Base-by-base conservation (phyloP, 2,888 invertebrate genomes). In the Drosophila yooni region DNA sequence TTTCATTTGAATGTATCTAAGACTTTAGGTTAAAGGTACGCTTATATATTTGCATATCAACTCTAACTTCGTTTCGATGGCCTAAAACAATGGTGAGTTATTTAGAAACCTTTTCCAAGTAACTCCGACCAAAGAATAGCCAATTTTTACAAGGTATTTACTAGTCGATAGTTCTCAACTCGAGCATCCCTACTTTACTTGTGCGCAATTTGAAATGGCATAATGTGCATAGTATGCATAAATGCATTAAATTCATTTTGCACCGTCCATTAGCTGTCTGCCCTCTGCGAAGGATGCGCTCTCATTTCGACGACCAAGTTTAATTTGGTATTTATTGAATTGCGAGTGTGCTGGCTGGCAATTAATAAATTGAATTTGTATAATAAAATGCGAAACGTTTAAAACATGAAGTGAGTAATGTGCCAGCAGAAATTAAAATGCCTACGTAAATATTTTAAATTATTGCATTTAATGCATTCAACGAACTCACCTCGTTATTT, bases 401-500 rank as follows among this genome's bases (percentile, higher is more conserved):
- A 69, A 25, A 74, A 50, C 61, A 61, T 57, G 25, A n/a, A 25
- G 18, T 25, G 50, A 13, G 46, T 21, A 50, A 63, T 51, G 33
- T 13, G 15, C 29, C n/a, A 56, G 31, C 10, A 25, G 29, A 38
- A 33, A 58, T 50, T 48, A 31, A 57, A 68, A 33, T 29, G 21
- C 10, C 18, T 18, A 13, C 3, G 8, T 13, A 51, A 50, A 66
- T 57, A 34, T 13, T 3, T 59, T 36, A 33, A 34, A 31, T 18
- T 13, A 27, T 29, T 18, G 5, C n/a, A 43, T 27, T 51, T 33
- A 18, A 13, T 27, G 10, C 25, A 34, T 64, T 15, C 13, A 15
- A 29, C 2, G 11, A 46, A 80, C 90, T 82, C 94, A 98, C 98
- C 98, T 96, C 70, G 99, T 99, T 90, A 98, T 98, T 94, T 99